phyloP scores from a whole-genome alignment of 2,888 invertebrate genomes.

The Cephus rjabovi region DNA sequence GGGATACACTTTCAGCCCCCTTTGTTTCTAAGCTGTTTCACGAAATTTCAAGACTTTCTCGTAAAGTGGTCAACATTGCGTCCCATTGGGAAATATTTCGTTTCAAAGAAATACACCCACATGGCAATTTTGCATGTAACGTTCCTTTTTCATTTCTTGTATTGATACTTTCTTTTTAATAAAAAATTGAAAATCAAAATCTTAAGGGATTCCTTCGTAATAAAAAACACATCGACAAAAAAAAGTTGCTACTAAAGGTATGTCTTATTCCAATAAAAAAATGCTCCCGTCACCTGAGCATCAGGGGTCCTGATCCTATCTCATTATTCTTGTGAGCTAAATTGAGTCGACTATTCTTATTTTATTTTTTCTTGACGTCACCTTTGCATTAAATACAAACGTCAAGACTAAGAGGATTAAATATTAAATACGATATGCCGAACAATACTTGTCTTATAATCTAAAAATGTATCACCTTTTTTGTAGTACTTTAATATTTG shows the following conservation, averaged over 20 bases:
- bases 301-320: neutral
- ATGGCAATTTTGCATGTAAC: neutral
- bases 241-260: neutral
- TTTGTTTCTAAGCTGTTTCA: neutral
- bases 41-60: neutral
- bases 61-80: neutral
- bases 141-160: neutral
- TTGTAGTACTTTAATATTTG: neutral
- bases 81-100: neutral
- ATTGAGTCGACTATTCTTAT: neutral
- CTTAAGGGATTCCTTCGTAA: neutral
- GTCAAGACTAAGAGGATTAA: neutral
- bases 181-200: neutral
- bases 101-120: neutral
- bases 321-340: neutral
- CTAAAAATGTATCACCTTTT: neutral
- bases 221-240: neutral
- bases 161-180: neutral
- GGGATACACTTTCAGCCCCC: neutral
- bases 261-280: neutral
- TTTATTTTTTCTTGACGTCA: neutral
- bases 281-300: neutral
- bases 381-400: neutral
- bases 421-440: neutral
- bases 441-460: neutral